Conservation (phyloP, 2,113 vertebrate genomes). For the Strix uralensis region DNA sequence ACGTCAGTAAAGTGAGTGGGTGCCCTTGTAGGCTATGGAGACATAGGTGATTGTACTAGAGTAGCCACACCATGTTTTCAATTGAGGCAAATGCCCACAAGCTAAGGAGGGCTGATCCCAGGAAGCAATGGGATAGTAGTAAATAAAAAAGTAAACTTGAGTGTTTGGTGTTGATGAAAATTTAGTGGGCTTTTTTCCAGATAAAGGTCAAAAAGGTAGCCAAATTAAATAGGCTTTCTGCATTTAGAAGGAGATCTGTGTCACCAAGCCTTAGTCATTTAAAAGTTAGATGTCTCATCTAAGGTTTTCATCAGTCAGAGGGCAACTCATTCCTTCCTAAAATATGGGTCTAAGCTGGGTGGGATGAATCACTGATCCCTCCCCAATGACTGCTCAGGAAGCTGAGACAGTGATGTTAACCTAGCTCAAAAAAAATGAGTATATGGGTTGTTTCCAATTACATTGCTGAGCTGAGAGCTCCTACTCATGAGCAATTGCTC, state of each 20-base stretch:
- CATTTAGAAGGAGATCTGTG: constrained; percentile 8
- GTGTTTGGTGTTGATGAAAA: not conserved
- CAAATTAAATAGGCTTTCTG: constrained; percentile 23
- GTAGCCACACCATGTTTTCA: not conserved
- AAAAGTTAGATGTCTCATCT: constrained; percentile 14
- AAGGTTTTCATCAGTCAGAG: constrained; percentile 5
- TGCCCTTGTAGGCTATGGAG: not conserved
- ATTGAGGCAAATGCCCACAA: not conserved
- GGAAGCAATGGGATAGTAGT: not conserved
- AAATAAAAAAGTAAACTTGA: not conserved
- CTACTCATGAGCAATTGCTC: not conserved
- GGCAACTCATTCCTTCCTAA: constrained; percentile 8
- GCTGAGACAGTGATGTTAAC: not conserved
- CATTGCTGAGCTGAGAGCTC: not conserved
- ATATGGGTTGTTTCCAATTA: not conserved
- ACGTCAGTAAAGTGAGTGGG: not conserved
- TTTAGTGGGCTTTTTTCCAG: not conserved
- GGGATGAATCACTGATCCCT: constrained; percentile 33
- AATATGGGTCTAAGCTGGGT: constrained; percentile 5
- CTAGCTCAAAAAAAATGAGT: not conserved
- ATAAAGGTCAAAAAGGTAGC: not conserved
- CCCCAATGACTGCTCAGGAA: constrained; percentile 48
- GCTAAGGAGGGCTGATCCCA: not conserved
- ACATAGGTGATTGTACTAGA: not conserved
- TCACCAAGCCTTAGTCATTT: constrained; percentile 32